phyloP scores from a whole-genome alignment of 2,888 invertebrate species.

The Heliothis peltigera region DNA sequence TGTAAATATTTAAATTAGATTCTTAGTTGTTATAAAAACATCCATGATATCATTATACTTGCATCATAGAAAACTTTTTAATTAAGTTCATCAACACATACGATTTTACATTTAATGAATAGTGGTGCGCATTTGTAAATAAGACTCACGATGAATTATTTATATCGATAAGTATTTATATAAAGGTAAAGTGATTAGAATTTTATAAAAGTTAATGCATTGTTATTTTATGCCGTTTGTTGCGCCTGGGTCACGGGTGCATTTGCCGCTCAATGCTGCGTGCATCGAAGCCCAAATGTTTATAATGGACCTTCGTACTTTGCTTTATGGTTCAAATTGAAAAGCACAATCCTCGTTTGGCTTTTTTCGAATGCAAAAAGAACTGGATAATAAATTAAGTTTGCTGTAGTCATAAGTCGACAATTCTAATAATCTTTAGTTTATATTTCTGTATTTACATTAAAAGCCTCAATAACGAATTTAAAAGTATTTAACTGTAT shows the following conservation, averaged over 20 bases:
- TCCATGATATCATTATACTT: neutral
- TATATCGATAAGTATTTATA: slow-evolving; percentile 57
- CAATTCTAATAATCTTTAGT: slow-evolving; percentile 2
- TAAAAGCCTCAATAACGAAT: slow-evolving; percentile 36
- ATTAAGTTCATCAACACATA: slow-evolving; percentile 17
- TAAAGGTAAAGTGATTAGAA: slow-evolving; percentile 33
- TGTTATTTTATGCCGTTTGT: slow-evolving; percentile 16
- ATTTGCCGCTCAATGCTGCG: neutral
- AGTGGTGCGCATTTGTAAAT: slow-evolving; percentile 69
- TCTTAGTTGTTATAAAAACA: neutral
- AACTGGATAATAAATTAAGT: slow-evolving; percentile 3
- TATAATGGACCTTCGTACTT: too few relatives aligned
- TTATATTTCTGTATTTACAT: neutral
- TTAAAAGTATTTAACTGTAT: slow-evolving; percentile 8
- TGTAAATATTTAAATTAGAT: neutral
- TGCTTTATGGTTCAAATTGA: neutral
- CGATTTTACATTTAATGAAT: slow-evolving; percentile 37
- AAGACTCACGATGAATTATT: slow-evolving; percentile 51
- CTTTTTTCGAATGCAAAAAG: neutral
- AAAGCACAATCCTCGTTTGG: neutral
- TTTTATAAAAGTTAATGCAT: slow-evolving; percentile 7
- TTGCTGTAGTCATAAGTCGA: neutral
- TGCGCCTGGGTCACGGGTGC: neutral
- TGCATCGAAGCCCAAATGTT: too few relatives aligned
- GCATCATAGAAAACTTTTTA: slow-evolving; percentile 13